Conservation (phyloP, 2,797 vertebrate genomes). For the Gymnocypris eckloni region DNA sequence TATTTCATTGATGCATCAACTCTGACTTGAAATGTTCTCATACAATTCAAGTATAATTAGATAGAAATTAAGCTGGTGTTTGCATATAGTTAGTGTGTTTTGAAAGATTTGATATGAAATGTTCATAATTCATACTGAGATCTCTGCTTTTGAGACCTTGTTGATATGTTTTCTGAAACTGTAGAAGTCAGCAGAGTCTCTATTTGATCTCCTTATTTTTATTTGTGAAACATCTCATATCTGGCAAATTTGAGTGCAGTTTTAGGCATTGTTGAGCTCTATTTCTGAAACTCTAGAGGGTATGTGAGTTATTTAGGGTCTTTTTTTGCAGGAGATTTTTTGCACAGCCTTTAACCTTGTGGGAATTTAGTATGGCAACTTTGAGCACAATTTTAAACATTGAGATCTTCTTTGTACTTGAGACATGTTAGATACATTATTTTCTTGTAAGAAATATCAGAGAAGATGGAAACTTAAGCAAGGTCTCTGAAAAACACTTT, state of each 20-base stretch:
- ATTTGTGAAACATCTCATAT: neutral
- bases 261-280: neutral
- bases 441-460: neutral
- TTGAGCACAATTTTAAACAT: neutral
- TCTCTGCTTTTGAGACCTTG: neutral
- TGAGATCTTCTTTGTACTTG: neutral
- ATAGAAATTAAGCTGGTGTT: neutral
- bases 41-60: neutral
- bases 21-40: neutral
- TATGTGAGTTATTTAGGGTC: neutral
- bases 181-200: neutral
- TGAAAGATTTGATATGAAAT: neutral
- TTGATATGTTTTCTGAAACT: slow-evolving; percentile 1
- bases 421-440: neutral
- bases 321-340: neutral
- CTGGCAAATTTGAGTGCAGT: neutral
- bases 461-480: neutral
- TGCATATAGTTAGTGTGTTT: neutral
- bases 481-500: neutral
- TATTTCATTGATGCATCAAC: neutral
- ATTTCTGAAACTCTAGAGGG: neutral
- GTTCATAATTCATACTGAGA: neutral
- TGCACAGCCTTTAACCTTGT: neutral
- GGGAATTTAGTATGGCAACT: neutral
- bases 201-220: neutral